These are phyloP conservation scores for Amphipyra berbera DNA, from an alignment of 2,888 invertebrate species.

Conservation along the genomic window DNA sequence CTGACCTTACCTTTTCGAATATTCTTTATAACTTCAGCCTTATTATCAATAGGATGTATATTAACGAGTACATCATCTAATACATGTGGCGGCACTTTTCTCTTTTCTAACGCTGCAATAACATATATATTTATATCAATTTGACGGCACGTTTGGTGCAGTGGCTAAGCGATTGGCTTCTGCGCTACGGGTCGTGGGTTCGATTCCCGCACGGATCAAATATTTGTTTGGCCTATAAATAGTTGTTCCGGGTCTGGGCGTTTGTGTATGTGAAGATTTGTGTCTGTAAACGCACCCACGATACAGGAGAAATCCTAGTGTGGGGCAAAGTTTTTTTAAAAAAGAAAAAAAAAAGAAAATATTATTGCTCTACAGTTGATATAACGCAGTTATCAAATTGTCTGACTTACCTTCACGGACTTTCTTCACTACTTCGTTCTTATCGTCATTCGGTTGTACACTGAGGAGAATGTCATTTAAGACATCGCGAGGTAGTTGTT, in stretches of 20 bases:
- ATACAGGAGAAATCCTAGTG: too few species aligned
- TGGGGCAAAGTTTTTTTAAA: too few species aligned
- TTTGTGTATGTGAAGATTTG: too few species aligned
- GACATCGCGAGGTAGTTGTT: conserved; percentile 16
- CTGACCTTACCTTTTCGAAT: conserved; percentile 29
- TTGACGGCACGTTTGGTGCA: too few species aligned
- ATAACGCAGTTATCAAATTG: background rate
- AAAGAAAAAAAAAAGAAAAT: too few species aligned
- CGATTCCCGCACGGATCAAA: too few species aligned
- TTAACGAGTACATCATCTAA: conserved; percentile 21
- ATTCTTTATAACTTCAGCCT: conserved; percentile 24
- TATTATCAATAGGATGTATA: conserved; percentile 17
- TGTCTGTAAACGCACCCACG: too few species aligned
- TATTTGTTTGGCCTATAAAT: too few species aligned
- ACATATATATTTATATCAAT: background rate
- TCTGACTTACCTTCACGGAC: conserved; percentile 19
- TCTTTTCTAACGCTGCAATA: conserved; percentile 27
- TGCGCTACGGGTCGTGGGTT: too few species aligned
- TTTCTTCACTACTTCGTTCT: conserved; percentile 31
- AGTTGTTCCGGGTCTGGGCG: too few species aligned
- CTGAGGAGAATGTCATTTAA: conserved; percentile 23
- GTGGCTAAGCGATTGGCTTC: too few species aligned
- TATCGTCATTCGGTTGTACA: conserved; percentile 22
- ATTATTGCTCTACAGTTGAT: too few species aligned
- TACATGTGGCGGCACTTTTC: conserved; percentile 7